Percentiles rank a stretch among this genome's conserved stretches.
These are phyloP conservation scores for Dasypolia templi DNA, from an alignment of 2,888 invertebrate species.

Conservation along the genomic window DNA sequence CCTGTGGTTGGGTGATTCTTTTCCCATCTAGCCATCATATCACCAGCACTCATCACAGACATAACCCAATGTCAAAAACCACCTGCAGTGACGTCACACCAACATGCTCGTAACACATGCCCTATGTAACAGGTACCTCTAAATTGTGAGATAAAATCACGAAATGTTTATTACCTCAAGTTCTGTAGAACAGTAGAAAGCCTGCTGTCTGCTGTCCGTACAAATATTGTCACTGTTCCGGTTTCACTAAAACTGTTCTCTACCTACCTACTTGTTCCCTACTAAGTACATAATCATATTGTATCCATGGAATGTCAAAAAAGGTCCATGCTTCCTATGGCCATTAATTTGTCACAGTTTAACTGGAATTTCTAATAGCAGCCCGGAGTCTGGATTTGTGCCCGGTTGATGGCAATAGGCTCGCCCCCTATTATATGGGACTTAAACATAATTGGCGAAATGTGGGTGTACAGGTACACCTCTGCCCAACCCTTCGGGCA, in stretches of 20 bases:
- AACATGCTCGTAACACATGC: constrained; percentile 42
- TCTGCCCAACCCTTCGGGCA: no score
- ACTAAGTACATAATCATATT: neutral
- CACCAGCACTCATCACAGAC: constrained; percentile 21
- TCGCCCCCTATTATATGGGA: no score
- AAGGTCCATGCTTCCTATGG: neutral
- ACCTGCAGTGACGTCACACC: constrained; percentile 53
- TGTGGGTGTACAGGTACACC: no score
- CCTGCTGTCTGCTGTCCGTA: constrained; percentile 22
- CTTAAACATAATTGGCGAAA: no score
- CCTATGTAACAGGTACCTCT: constrained; percentile 41
- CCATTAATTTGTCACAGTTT: neutral
- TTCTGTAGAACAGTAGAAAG: constrained; percentile 58
- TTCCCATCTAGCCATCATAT: neutral
- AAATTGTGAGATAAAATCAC: constrained; percentile 57
- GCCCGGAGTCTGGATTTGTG: no score
- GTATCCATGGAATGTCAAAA: neutral
- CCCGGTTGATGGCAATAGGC: no score
- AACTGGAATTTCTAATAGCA: neutral
- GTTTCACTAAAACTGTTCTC: constrained; percentile 32
- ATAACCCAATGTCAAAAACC: constrained; percentile 35
- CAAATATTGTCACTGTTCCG: constrained; percentile 57
- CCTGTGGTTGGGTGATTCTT: neutral
- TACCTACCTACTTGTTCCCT: constrained; percentile 2
- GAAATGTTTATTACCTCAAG: constrained; percentile 52